A percentile compares a stretch with the other conserved stretches of the same genome.
Conservation (phyloP, 2,113 vertebrate genomes). For the Burhinus oedicnemus region DNA sequence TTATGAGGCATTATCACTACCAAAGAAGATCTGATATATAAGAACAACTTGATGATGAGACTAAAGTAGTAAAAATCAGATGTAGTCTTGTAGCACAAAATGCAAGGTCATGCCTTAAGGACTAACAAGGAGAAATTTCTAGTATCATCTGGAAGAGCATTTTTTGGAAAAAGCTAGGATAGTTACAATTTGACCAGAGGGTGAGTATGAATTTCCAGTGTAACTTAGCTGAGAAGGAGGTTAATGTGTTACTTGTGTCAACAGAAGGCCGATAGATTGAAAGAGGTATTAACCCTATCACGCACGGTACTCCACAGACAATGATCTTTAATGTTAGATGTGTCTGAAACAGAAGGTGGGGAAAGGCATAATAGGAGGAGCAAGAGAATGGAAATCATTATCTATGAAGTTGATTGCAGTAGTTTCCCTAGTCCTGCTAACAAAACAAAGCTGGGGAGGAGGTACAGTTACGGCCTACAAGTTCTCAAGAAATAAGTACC, state of each 20-base stretch:
- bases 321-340: neutral
- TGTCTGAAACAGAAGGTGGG: neutral
- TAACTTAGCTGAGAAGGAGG: neutral
- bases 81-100: neutral
- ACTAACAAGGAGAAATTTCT: neutral
- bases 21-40: neutral
- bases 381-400: neutral
- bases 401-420: neutral
- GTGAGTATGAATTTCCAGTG: neutral
- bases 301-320: neutral
- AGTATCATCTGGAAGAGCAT: neutral
- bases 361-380: rapidly evolving
- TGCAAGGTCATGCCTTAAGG: neutral
- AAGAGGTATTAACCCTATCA: neutral
- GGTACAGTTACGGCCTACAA: neutral
- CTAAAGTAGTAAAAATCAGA: neutral
- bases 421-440: neutral
- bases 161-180: neutral
- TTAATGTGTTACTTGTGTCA: neutral
- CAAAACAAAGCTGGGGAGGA: neutral
- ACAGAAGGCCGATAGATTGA: neutral
- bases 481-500: neutral
- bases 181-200: neutral
- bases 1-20: neutral
- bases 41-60: neutral